Conservation (phyloP, 30 jellyfish, hydroid and myxozoan species). For the Aurelia coerulea region DNA sequence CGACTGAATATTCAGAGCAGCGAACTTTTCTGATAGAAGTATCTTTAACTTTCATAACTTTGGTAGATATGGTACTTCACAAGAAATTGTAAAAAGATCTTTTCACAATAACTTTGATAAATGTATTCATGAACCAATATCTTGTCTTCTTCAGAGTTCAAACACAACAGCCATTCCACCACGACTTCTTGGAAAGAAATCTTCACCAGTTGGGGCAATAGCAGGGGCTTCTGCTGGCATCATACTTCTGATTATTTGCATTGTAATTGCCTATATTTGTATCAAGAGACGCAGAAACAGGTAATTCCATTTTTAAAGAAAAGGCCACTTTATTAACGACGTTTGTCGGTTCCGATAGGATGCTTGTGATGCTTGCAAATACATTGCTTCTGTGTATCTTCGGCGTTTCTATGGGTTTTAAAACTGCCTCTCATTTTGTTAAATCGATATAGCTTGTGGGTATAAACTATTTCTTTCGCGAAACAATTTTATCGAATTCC, state of each 20-base stretch:
- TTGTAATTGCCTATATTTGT: background rate
- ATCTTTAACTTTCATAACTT: no score
- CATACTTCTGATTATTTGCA: background rate
- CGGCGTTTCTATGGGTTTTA: no score
- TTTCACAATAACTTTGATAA: background rate
- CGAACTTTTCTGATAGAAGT: no score
- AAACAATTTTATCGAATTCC: no score
- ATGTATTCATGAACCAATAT: background rate
- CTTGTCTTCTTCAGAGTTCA: background rate
- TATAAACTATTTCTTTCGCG: no score
- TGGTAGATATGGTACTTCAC: background rate
- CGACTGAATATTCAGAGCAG: no score
- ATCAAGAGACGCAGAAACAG: constrained; percentile 2
- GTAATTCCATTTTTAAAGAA: background rate
- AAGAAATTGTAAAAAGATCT: background rate
- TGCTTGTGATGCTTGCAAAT: background rate
- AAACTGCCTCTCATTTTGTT: no score
- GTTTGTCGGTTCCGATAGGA: background rate
- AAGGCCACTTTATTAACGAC: background rate
- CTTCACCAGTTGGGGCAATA: constrained; percentile 21
- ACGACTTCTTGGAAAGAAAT: background rate
- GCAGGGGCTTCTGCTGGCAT: constrained; percentile 14
- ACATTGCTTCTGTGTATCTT: no score
- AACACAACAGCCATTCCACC: constrained; percentile 18
- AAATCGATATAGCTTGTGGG: no score